A percentile compares a stretch with the other conserved stretches of the same genome.
These are phyloP conservation scores for Nettapus auritus DNA, from an alignment of 2,113 vertebrate genomes.

Conservation along the genomic window DNA sequence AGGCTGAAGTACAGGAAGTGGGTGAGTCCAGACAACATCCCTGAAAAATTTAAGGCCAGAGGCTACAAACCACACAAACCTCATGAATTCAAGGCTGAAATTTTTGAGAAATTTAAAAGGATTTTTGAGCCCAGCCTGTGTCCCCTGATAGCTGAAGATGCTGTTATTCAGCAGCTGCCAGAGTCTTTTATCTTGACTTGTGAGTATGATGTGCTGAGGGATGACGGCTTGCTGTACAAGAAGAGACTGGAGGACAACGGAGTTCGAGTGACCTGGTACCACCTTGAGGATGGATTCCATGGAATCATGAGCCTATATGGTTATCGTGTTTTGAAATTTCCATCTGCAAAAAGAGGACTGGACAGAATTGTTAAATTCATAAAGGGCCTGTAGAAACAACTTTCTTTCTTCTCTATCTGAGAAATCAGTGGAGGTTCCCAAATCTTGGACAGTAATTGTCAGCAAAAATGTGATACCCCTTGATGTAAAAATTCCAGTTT, in stretches of 20 bases:
- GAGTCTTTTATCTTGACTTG: conserved; percentile 83
- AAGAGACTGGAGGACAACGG: conserved; percentile 80
- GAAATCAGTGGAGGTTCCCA: background rate
- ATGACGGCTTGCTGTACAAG: conserved; percentile 81
- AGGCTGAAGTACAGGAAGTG: conserved; percentile 73
- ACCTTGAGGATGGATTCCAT: conserved; percentile 80
- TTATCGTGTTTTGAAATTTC: conserved; percentile 53
- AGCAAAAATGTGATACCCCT: background rate
- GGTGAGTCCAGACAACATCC: conserved; percentile 78
- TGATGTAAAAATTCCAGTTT: background rate
- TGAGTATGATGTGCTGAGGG: conserved; percentile 82
- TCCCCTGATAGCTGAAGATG: conserved; percentile 76
- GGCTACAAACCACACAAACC: conserved; percentile 33
- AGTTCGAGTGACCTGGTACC: conserved; percentile 76
- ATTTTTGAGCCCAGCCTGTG: conserved; percentile 55
- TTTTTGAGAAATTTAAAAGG: conserved; percentile 54
- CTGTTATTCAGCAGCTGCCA: conserved; percentile 63
- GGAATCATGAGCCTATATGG: conserved; percentile 71
- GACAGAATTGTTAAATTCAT: conserved; percentile 66
- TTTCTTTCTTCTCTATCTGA: background rate
- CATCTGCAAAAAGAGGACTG: conserved; percentile 64
- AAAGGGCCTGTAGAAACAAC: background rate
- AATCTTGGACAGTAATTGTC: background rate
- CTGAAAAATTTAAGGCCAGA: conserved; percentile 65
- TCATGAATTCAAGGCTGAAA: conserved; percentile 50